Evolutionary conservation across 2,888 invertebrate species (phyloP).

Genomic region (Pristionchus fissidentatus): DNA sequence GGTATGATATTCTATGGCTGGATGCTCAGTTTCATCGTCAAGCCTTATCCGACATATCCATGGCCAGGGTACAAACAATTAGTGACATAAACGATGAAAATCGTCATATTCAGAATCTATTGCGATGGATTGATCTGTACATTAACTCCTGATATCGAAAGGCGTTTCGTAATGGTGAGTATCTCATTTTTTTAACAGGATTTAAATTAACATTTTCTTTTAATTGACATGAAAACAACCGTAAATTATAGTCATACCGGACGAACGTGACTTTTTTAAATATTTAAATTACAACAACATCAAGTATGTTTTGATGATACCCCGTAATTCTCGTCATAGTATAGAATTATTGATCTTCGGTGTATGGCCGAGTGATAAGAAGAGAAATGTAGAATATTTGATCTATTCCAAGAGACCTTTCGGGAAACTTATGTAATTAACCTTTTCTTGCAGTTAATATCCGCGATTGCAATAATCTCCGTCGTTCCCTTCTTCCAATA

Average conservation of each 20-base stretch:
- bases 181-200: background rate
- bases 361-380: too few species aligned
- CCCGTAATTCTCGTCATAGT: too few species aligned
- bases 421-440: too few species aligned
- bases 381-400: too few species aligned
- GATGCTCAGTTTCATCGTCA: background rate
- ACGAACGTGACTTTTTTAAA: too few species aligned
- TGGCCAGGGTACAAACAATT: background rate
- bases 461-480: background rate
- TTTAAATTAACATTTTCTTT: background rate
- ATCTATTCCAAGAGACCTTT: too few species aligned
- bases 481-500: background rate
- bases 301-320: too few species aligned
- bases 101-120: background rate
- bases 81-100: background rate
- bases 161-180: background rate
- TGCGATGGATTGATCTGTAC: background rate
- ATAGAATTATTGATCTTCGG: too few species aligned
- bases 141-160: background rate
- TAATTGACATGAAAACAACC: too few species aligned
- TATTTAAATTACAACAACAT: too few species aligned
- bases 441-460: background rate
- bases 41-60: background rate
- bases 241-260: too few species aligned
- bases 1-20: background rate